Percentiles rank a stretch among this genome's conserved stretches.
These are phyloP conservation scores for Brachylomia viminalis DNA, from an alignment of 2,888 invertebrate species.

Conservation along the genomic window DNA sequence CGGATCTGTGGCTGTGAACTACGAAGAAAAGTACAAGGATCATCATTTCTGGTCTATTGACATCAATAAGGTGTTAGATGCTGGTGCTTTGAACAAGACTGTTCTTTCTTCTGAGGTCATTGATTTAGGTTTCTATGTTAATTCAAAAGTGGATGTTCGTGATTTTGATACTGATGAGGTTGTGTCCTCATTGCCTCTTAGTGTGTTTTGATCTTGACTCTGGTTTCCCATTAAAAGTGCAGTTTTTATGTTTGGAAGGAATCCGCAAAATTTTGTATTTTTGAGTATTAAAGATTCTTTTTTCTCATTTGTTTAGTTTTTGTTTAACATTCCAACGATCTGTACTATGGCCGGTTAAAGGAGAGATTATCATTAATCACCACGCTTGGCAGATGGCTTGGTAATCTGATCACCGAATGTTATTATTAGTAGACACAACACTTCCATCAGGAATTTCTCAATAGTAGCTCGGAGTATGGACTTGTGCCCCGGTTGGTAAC, in stretches of 20 bases:
- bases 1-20: slow-evolving; percentile 72
- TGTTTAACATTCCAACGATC: neutral
- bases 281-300: neutral
- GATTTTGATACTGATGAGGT: slow-evolving; percentile 38
- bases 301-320: neutral
- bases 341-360: neutral
- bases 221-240: neutral
- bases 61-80: slow-evolving; percentile 65
- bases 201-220: slow-evolving; percentile 16
- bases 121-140: slow-evolving; percentile 66
- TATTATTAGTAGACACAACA: neutral
- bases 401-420: neutral
- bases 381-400: neutral
- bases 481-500: neutral
- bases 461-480: no score
- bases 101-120: slow-evolving; percentile 67
- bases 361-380: neutral
- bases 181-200: slow-evolving; percentile 1
- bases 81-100: slow-evolving; percentile 54
- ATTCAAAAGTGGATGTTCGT: slow-evolving; percentile 57
- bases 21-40: slow-evolving; percentile 60
- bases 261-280: neutral
- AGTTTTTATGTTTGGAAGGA: neutral
- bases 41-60: slow-evolving; percentile 76
- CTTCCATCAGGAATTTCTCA: neutral